Evolutionary conservation across 2,888 invertebrate genomes (phyloP), one percentile per base, ranked within the genome.

Genomic region (Drosophila rubida): DNA sequence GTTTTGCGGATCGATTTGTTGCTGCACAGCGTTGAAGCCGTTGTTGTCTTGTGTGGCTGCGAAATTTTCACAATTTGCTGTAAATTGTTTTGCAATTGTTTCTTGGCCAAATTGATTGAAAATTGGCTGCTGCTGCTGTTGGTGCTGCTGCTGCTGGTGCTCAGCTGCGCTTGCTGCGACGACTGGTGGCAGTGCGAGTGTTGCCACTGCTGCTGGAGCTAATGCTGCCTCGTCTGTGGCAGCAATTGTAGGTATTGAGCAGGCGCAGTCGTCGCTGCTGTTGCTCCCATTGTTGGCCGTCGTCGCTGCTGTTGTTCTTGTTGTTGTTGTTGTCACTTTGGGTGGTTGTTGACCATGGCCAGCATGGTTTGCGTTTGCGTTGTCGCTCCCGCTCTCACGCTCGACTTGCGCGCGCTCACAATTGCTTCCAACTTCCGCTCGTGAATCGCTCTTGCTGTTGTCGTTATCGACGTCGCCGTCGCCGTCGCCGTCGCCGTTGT

Each of bases 151-250:
- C 75, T 84, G 82, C 80, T 83, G 83, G 55, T 87, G 82, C 76
- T 87, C 87, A 82, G 82, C 82, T 87, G 77, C 76, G 80, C 69
- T 78, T 75, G 80, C 73, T 80, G 87, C 84, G 85, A 80, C 75
- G 87, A 80, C 82, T 84, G 66, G 60, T 72, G 71, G 64, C 65
- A 69, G 44, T 65, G 63, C 57, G 13, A 37, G 35, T 37, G 35
- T 13, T 14, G 14, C 70, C 63, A 69, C 46, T 65, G 66, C 57
- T 70, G 69, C 64, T 75, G 70, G 46, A 71, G 77, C 62, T 62
- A 62, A 48, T 73, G 77, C 46, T 68, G 64, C 49, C 65, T 50
- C 59, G 81, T 90, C 72, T 74, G 73, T 75, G 73, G 19, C 19
- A 19, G 55, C 75, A 87, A 82, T 75, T 87, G 64, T 87, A 67